Evolutionary conservation across 37 sponge, comb jelly and placozoan species (phyloP), one percentile per base, ranked within the genome.

Genomic region (Chondrilla cf. caribensis): DNA sequence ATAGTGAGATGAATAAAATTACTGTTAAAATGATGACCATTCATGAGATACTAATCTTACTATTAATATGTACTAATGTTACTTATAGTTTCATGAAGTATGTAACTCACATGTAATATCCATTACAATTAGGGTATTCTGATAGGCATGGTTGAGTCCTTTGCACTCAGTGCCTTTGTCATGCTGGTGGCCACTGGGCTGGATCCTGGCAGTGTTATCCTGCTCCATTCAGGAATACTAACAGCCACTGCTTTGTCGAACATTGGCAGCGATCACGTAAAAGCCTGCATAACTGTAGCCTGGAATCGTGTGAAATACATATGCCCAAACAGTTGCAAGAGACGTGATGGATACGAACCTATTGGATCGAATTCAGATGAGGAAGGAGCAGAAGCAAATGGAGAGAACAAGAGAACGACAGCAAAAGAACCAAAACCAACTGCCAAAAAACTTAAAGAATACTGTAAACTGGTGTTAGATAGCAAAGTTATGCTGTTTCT

Each of bases 141-240:
- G 0, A 21, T 40, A 37, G 6, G 76, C 36, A 37, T 73, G 0
- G 3, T 73, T 3, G 76, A 73, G 6, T 73, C 76, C 21, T 5
- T 15, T 40, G 83, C 88, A 22, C 65, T 87, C 76, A 82, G 80
- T 59, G 57, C 79, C 7, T 80, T 87, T 65, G 65, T 83, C 60
- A 78, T 82, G 22, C 58, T 81, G 25, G 85, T 86, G 0, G 75
- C 79, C 26, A 47, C 68, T 6, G 11, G 77, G 19, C 76, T 91
- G 19, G 71, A 84, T 32, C 86, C 88, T 11, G 83, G 24, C 11
- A 22, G 81, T n/a, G 33, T 80, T 40, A 62, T 87, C 18, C 76
- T 91, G 5, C n/a, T 81, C 22, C 36, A 83, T 28, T 51, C 77
- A 73, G 88, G 88, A 3, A 78, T 91, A 36, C 85, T 87, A 57